Base-by-base conservation (phyloP, 2,113 vertebrate species). In the Nymphicus hollandicus region DNA sequence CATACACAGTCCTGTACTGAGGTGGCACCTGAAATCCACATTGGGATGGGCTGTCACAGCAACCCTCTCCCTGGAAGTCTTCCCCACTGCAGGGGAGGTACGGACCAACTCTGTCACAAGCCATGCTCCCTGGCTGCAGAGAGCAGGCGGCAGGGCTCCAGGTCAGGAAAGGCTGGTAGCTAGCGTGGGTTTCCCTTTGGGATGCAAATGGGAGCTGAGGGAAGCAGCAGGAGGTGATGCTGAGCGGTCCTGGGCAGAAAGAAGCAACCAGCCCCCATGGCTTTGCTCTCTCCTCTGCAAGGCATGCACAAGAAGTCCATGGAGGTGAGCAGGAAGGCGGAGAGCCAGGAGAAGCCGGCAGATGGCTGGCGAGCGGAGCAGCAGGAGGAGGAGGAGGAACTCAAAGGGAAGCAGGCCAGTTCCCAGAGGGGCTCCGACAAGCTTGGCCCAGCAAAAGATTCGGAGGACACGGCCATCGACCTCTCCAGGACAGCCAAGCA, bases 291-390 rank as follows among this genome's bases (percentile, higher is more conserved):
- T 82, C 52, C 53, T 89, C 94, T 91, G 47, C 33, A 97, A 99
- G 99, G 99, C 60, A 99, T 99, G 99, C 99, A 99, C 97, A 99
- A 99, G 94, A 99, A 99, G 95, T 99, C 99, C 58, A 74, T 98
- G 72, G 99, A 98, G 86, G 97, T 98, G 89, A 92, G 96, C 82
- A 98, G 97, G 74, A 99, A 98, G 92, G 88, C 97, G 13, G 98
- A 98, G 55, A 91, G 88, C 60, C 97, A 97, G 89, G 98, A 98
- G 93, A 98, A 98, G 31, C 89, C 97, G 43, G 87, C 97, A 37
- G 96, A 96, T 74, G 97, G 97, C 44, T 97, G 97, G 64, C 97
- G 61, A 68, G 93, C 63, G 0, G 98, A 98, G 56, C 94, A 96
- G 4, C 94, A 96, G 4, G 93, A 96, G 4, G 95, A 97, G 84